A percentile compares a stretch with the other conserved stretches of the same genome.
Evolutionary conservation across 2,888 invertebrate species (phyloP).

Genomic region (Tanaodytes sp.): DNA sequence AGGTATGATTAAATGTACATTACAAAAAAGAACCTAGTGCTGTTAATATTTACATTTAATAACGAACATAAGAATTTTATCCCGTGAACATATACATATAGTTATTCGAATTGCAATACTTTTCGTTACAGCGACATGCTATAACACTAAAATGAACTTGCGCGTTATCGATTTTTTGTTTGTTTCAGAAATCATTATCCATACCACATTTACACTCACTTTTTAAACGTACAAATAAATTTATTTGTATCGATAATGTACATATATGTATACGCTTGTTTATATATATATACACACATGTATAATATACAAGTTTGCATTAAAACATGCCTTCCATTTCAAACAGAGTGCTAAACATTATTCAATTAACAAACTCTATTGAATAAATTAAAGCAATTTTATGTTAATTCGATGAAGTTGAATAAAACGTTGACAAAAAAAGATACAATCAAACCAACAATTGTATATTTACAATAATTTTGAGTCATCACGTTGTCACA

Average conservation of each 20-base stretch:
- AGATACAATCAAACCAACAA: too few relatives aligned
- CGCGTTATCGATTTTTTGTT: slow-evolving; percentile 18
- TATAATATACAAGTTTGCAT: slow-evolving; percentile 38
- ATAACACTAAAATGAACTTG: slow-evolving; percentile 37
- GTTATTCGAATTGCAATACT: slow-evolving; percentile 38
- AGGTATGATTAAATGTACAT: slow-evolving; percentile 51
- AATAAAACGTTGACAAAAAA: too few relatives aligned
- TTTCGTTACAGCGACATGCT: slow-evolving; percentile 41
- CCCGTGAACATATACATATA: slow-evolving; percentile 20
- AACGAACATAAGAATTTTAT: slow-evolving; percentile 39
- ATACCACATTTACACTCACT: slow-evolving; percentile 11
- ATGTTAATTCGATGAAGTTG: too few relatives aligned
- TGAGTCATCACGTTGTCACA: too few relatives aligned
- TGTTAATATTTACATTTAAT: slow-evolving; percentile 49
- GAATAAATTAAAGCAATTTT: too few relatives aligned
- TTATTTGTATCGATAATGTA: slow-evolving; percentile 26
- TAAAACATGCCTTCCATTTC: slow-evolving; percentile 37
- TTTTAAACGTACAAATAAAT: slow-evolving; percentile 24
- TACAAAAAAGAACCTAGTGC: slow-evolving; percentile 47
- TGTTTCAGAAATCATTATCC: slow-evolving; percentile 2
- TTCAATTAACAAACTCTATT: slow-evolving; percentile 28
- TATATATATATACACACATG: slow-evolving; percentile 40
- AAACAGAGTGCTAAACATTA: too few relatives aligned
- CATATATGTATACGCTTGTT: slow-evolving; percentile 34
- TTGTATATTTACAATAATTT: too few relatives aligned